phyloP scores from a whole-genome alignment of 2,797 vertebrate species.

The Philypnodon macrostomus region DNA sequence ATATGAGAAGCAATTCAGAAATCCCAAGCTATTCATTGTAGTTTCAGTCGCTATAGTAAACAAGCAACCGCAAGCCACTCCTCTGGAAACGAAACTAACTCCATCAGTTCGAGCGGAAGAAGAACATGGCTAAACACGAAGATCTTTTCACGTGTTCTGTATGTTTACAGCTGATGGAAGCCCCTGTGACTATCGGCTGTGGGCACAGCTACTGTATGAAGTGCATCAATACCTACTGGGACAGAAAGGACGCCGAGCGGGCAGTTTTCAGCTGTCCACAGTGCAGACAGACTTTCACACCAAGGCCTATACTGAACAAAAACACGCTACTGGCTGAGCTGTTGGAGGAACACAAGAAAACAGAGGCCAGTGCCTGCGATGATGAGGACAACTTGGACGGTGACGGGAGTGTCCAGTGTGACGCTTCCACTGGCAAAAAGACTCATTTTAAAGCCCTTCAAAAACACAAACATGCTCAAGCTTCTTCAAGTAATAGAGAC shows the following conservation, averaged over 20 bases:
- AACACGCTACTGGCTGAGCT: slow-evolving; percentile 42
- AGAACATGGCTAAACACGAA: slow-evolving; percentile 34
- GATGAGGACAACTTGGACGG: neutral
- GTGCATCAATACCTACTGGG: slow-evolving; percentile 54
- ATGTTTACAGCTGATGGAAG: slow-evolving; percentile 43
- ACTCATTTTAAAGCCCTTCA: slow-evolving; percentile 39
- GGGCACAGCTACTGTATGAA: slow-evolving; percentile 56
- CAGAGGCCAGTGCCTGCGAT: neutral
- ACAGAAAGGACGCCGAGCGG: neutral
- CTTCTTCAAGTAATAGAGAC: slow-evolving; percentile 18
- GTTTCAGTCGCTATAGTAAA: neutral
- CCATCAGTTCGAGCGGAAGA: neutral
- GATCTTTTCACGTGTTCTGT: slow-evolving; percentile 42
- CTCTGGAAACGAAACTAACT: slow-evolving; percentile 25
- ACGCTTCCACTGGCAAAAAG: slow-evolving; percentile 31
- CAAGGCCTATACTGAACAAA: slow-evolving; percentile 47
- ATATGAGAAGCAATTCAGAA: too few relatives aligned
- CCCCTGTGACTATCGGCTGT: slow-evolving; percentile 52
- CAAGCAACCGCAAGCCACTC: slow-evolving; percentile 28
- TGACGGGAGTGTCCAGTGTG: slow-evolving; percentile 42
- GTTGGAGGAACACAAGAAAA: slow-evolving; percentile 32
- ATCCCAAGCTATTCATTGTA: too few relatives aligned
- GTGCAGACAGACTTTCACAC: slow-evolving; percentile 39
- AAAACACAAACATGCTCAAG: slow-evolving; percentile 42
- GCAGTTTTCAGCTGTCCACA: slow-evolving; percentile 48